These are phyloP conservation scores for Ornithorhynchus anatinus DNA, from an alignment of 2,113 vertebrate genomes.

Conservation along the genomic window DNA sequence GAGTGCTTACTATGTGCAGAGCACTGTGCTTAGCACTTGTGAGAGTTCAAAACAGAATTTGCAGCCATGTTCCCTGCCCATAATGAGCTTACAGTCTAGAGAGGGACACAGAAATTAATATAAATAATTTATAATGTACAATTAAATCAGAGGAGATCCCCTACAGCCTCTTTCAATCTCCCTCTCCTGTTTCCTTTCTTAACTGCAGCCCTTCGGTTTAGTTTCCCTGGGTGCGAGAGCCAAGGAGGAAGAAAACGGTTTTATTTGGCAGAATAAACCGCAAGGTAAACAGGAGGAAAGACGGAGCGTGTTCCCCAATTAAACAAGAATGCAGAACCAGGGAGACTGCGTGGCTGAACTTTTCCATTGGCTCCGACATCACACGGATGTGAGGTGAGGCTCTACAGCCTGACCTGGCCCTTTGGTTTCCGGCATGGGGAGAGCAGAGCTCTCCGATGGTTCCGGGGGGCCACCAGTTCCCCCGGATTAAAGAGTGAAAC, in stretches of 20 bases:
- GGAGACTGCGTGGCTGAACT: neutral
- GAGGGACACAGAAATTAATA: too few relatives aligned
- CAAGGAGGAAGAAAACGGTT: conserved; percentile 57
- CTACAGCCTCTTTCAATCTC: neutral
- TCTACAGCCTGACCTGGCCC: neutral
- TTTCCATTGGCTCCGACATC: accelerated
- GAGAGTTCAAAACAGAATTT: too few relatives aligned
- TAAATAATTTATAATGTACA: too few relatives aligned
- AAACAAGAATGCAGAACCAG: conserved; percentile 32
- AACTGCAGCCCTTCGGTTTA: conserved; percentile 12
- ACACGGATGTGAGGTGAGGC: neutral
- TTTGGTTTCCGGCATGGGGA: neutral
- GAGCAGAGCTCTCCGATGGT: neutral
- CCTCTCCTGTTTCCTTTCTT: neutral
- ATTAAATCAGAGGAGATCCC: too few relatives aligned
- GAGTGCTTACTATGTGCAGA: too few relatives aligned
- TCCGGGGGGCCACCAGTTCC: neutral
- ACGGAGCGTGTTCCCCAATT: conserved; percentile 2
- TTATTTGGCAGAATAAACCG: conserved; percentile 62
- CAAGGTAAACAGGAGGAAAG: conserved; percentile 62
- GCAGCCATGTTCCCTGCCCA: too few relatives aligned
- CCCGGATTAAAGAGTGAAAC: neutral
- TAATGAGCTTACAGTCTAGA: too few relatives aligned
- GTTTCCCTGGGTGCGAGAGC: neutral
- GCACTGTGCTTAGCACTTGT: too few relatives aligned